Evolutionary conservation across 2,797 vertebrate genomes (phyloP), one percentile per base, ranked within the genome.

Genomic region (Gallirallus australis): DNA sequence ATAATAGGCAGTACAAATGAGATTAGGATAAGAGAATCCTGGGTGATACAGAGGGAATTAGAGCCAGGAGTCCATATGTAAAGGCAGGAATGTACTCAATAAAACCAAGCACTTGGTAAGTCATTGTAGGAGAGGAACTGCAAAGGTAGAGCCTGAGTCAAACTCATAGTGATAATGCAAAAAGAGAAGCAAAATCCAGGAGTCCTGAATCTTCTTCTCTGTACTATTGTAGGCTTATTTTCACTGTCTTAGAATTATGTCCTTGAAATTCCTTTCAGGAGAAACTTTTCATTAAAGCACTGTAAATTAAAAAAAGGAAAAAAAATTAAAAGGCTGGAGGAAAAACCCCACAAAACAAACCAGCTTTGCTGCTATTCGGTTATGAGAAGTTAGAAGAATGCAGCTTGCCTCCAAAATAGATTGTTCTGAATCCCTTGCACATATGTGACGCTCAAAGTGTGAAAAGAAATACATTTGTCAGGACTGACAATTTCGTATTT

Each of bases 1-100:
- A 86, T 88, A 93, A 93, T 65, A 90, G 65, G 82, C 76, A 70
- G 53, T 61, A 90, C 76, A 93, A 89, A 94, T 91, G 65, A 93
- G 83, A 92, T 92, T 86, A 89, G 68, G 88, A 45, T 59, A 89
- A 83, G 68, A 91, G 52, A 90, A 94, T 71, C 87, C 42, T 89
- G 52, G 35, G 68, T 88, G 66, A 64, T 64, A 68, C 33, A 30
- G 3, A 57, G 45, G 66, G 76, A 83, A 72, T 95, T 93, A 92
- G 77, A 90, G 48, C 23, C 79, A 40, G 47, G 47, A 76, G 64
- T 40, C 33, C 50, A 54, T 23, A 11, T 48, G 10, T 60, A 85
- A 90, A 78, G 66, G 39, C 56, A 63, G 23, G 13, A 13, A 31
- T 52, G 27, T 50, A 39, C 23, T 52, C 50, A 48, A 11, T 61